Percentiles rank a stretch among this genome's conserved stretches.
These are phyloP conservation scores for Limanda limanda DNA, from an alignment of 2,113 vertebrate species.

Conservation along the genomic window DNA sequence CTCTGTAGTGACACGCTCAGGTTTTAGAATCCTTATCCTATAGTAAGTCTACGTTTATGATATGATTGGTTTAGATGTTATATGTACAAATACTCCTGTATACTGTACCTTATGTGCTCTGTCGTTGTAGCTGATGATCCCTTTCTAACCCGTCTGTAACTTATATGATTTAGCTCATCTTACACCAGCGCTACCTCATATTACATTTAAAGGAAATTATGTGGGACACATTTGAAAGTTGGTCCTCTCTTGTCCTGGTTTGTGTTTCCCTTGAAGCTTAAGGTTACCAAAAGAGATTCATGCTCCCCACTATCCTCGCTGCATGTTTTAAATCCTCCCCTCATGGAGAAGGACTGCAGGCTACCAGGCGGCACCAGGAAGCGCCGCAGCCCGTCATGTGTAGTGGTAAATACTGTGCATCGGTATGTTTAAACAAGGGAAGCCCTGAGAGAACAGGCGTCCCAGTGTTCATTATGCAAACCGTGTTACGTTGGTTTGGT, in stretches of 20 bases:
- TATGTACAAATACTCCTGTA: background rate
- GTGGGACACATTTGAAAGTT: background rate
- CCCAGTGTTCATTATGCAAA: constrained; percentile 59
- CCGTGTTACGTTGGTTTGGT: constrained; percentile 34
- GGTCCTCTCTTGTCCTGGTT: background rate
- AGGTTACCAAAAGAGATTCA: background rate
- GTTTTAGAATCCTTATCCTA: background rate
- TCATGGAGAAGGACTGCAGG: background rate
- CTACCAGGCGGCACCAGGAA: constrained; percentile 32
- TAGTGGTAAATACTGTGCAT: constrained; percentile 20
- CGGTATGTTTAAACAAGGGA: constrained; percentile 40
- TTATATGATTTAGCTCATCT: no score
- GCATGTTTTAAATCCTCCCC: background rate
- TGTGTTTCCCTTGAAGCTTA: no score
- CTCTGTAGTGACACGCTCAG: background rate
- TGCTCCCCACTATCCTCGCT: background rate
- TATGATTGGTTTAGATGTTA: background rate
- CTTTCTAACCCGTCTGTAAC: no score
- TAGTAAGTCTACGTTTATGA: background rate
- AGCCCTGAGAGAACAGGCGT: constrained; percentile 42
- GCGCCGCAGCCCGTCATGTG: constrained; percentile 10
- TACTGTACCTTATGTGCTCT: background rate
- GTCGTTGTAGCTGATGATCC: background rate
- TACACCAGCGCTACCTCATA: no score
- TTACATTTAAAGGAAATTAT: no score